phyloP scores from a whole-genome alignment of 2,888 invertebrate species.

The Cylindroiulus punctatus region DNA sequence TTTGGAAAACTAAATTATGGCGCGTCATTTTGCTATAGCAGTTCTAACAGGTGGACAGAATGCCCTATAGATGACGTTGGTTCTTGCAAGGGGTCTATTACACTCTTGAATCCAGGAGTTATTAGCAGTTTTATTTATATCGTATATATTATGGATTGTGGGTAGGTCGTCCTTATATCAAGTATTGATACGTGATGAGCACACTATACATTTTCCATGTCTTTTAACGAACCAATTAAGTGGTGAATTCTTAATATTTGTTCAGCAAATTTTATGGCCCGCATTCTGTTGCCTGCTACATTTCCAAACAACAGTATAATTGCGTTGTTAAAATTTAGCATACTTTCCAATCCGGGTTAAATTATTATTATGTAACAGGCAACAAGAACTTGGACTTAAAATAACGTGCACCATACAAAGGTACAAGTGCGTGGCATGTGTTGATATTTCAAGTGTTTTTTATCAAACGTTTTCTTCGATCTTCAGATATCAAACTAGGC shows the following conservation, averaged over 20 bases:
- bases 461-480: neutral
- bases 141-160: conserved; percentile 33
- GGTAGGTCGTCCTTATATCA: neutral
- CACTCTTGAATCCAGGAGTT: neutral
- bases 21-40: neutral
- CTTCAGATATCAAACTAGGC: neutral
- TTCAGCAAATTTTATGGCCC: conserved; percentile 8
- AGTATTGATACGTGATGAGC: neutral
- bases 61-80: neutral
- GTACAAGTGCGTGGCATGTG: conserved; percentile 38
- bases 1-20: neutral
- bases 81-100: conserved; percentile 6
- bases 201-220: neutral
- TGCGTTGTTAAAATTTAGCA: neutral
- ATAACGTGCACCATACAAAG: conserved; percentile 9
- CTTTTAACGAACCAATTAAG: neutral
- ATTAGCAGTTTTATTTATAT: neutral
- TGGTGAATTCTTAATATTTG: conserved; percentile 21
- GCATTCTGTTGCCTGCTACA: conserved; percentile 38
- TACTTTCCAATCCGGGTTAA: neutral
- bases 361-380: conserved; percentile 35
- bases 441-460: conserved; percentile 30
- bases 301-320: neutral
- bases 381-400: conserved; percentile 20
- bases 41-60: neutral